Evolutionary conservation across 2,113 vertebrate genomes (phyloP), one percentile per base, ranked within the genome.

Genomic region (Eupsittula cactorum): DNA sequence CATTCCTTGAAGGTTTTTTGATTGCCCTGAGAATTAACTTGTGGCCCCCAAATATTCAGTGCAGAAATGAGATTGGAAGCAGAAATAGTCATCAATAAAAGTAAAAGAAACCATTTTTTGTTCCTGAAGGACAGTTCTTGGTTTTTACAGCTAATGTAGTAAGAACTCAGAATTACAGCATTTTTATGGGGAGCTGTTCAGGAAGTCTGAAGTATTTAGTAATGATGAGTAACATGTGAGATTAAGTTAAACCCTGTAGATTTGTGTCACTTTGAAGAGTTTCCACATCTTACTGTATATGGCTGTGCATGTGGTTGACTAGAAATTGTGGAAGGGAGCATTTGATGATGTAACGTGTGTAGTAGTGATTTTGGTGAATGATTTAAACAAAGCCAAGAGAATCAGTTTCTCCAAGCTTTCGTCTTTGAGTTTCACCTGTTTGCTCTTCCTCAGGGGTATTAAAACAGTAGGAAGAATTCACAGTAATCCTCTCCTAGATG

Each of bases 341-440:
- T 42, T 23, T 6, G 41, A 7, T 71, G 44, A 28, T 73, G 31
- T 1, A 44, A 1, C 3, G 6, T 23, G 7, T 0, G 2, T 53
- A 28, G 35, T 29, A 53, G 10, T 41, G 65, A 28, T 13, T 74
- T 70, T 67, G 60, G 53, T 49, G 37, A 5, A 75, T 65, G 33
- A 39, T 1, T 19, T 46, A 47, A 75, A 44, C 33, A 74, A 85
- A 75, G 27, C 23, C 31, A 17, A 62, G 35, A 42, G 49, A 62
- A 20, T 4, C 13, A 20, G 1, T 1, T 3, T 49, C 28, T 88
- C 24, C 11, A 28, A n/a, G 71, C 47, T 64, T 82, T 76, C 76
- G n/a, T 53, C 24, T 79, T 52, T 62, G 19, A 35, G 8, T 77
- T 31, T 80, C 28, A 53, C 14, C 24, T 63, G 7, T 76, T 76